A percentile compares a stretch with the other conserved stretches of the same genome.
Evolutionary conservation across 2,797 vertebrate species (phyloP).

Genomic region (Danio choprae): DNA sequence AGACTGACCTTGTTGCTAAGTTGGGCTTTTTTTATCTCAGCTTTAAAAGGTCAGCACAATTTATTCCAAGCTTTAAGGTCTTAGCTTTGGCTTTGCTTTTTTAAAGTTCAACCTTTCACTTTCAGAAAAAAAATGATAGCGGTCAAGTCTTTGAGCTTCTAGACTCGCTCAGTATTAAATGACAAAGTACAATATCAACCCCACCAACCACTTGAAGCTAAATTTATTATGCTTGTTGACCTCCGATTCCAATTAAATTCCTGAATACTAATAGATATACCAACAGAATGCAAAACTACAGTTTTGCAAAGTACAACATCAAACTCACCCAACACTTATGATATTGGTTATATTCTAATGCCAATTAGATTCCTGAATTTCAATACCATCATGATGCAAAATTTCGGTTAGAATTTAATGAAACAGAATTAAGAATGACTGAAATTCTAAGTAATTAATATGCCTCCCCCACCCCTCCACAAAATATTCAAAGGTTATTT

Average conservation of each 20-base stretch:
- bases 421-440: not conserved
- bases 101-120: slow-evolving; percentile 32
- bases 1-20: slow-evolving; percentile 14
- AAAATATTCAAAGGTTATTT: too few relatives aligned
- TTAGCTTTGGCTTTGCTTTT: slow-evolving; percentile 4
- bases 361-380: not conserved
- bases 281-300: not conserved
- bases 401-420: not conserved
- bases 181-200: not conserved
- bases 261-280: too few relatives aligned
- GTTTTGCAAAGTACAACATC: not conserved
- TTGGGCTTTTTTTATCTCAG: slow-evolving; percentile 25
- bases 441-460: not conserved
- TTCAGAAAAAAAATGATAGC: not conserved
- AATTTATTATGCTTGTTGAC: too few relatives aligned
- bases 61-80: slow-evolving; percentile 12
- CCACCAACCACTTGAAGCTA: too few relatives aligned
- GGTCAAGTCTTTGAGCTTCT: slow-evolving; percentile 1
- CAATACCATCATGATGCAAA: not conserved
- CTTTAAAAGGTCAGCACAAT: slow-evolving; percentile 47
- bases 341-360: not conserved
- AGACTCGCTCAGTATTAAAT: not conserved
- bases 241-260: too few relatives aligned
- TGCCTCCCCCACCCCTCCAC: too few relatives aligned
- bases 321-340: not conserved